These are phyloP conservation scores for Dermochelys coriacea DNA, from an alignment of 2,797 vertebrate species.

Conservation along the genomic window DNA sequence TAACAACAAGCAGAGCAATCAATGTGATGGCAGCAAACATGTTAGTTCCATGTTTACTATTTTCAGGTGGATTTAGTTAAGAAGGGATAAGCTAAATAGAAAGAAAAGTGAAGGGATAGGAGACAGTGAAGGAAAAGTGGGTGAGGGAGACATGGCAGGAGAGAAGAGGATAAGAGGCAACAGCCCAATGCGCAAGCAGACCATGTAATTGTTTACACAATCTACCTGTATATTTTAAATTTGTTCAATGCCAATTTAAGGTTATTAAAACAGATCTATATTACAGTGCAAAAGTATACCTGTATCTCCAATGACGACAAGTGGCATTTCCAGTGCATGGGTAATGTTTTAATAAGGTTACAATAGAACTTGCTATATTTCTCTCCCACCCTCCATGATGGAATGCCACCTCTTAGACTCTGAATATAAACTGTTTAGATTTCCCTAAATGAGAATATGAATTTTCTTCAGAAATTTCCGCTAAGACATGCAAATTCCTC, in stretches of 20 bases:
- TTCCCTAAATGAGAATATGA: not conserved
- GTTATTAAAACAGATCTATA: conserved; percentile 25
- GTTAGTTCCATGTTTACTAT: not conserved
- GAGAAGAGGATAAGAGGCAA: not conserved
- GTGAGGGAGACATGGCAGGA: not conserved
- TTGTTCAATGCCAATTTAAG: not conserved
- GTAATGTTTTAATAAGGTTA: not conserved
- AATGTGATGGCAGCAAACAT: not conserved
- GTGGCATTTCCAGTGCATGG: not conserved
- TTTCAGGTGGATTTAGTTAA: not conserved
- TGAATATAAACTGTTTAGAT: conserved; percentile 21
- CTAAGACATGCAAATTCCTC: not conserved
- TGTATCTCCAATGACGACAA: not conserved
- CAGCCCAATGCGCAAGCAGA: conserved; percentile 3
- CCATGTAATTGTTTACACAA: not conserved
- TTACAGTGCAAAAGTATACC: not conserved
- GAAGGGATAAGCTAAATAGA: not conserved
- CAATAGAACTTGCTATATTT: not conserved
- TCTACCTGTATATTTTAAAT: conserved; percentile 11
- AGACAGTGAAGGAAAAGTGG: not conserved
- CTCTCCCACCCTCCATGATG: accelerated
- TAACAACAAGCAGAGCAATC: not conserved
- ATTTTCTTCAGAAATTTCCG: conserved; percentile 15
- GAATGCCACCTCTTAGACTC: not conserved
- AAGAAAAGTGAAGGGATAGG: not conserved